Base-by-base conservation (phyloP, 1,140 invertebrate species). In the Tribolium castaneum region DNA sequence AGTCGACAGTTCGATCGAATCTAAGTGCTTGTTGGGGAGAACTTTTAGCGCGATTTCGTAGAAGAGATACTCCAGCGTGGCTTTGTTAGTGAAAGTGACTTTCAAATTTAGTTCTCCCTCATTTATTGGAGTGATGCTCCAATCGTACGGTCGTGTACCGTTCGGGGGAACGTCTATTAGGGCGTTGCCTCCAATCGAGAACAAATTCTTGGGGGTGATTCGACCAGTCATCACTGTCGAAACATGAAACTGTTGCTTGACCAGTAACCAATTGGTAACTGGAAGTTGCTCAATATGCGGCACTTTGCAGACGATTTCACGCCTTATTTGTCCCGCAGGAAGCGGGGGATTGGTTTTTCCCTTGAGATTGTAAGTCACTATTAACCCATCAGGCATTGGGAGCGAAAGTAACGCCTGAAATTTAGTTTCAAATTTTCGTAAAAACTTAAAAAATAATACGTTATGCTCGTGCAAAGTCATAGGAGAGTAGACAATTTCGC, bases 101-200 rank as follows among this genome's bases (percentile, higher is more conserved):
- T 78, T 80, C 13, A 84, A 81, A 10, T 82, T 50, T 30, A 84
- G 34, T 10, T 12, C 59, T 51, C 78, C 81, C 71, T 81, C 79
- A 49, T 84, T 84, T 6, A 84, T 52, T 13, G 81, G 75, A 50
- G 77, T 81, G 34, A 84, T 77, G 34, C 70, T 79, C 83, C 83
- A 84, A n/a, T 78, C 76, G 39, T 83, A 84, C 10, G 62, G 16
- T 45, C 71, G 78, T 22, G 35, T 12, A 35, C 78, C 59, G 7
- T 79, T 78, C 3, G 39, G 77, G 0, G 70, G 14, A n/a, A 83
- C 62, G n/a, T 84, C 78, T 9, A 84, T 80, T 3, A 51, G 16
- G 13, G 25, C 70, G 25, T 79, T 76, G 14, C 82, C 82, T 9
- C 59, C 76, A 14, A 81, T 22, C 70, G 80, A 81, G 30, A 82